Evolutionary conservation across 2,888 invertebrate genomes (phyloP).

Genomic region (Zootermopsis nevadensis): DNA sequence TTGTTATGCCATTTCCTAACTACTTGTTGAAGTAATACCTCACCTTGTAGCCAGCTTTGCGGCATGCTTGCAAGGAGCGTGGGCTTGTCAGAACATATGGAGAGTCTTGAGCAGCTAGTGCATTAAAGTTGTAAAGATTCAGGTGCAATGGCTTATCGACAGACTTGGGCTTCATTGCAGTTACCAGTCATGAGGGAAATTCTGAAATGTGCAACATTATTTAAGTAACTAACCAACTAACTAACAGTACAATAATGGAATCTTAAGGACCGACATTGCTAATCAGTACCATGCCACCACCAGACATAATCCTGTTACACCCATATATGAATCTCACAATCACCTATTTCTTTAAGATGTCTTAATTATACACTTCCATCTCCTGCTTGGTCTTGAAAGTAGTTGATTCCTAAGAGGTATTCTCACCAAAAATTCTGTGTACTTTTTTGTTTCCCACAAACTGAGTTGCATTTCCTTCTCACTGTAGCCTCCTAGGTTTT

Average conservation of each 20-base stretch:
- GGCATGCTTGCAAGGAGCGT: slow-evolving; percentile 66
- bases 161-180: slow-evolving; percentile 48
- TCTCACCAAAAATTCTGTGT: neutral
- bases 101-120: slow-evolving; percentile 62
- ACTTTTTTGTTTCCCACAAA: neutral
- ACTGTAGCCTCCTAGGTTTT: neutral
- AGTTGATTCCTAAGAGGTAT: neutral
- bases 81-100: slow-evolving; percentile 68
- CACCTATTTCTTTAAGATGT: too few relatives aligned
- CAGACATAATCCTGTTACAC: too few relatives aligned
- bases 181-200: neutral
- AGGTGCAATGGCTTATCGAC: slow-evolving; percentile 55
- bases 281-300: too few relatives aligned
- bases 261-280: too few relatives aligned
- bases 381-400: too few relatives aligned
- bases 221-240: too few relatives aligned
- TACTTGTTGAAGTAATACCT: slow-evolving; percentile 46
- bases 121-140: slow-evolving; percentile 66
- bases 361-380: too few relatives aligned
- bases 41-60: slow-evolving; percentile 65
- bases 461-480: neutral
- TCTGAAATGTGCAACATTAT: slow-evolving; percentile 8
- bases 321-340: too few relatives aligned
- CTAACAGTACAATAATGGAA: too few relatives aligned
- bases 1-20: too few relatives aligned